phyloP scores from a whole-genome alignment of 2,797 vertebrate species.

The Sternarchorhynchus goeldii region DNA sequence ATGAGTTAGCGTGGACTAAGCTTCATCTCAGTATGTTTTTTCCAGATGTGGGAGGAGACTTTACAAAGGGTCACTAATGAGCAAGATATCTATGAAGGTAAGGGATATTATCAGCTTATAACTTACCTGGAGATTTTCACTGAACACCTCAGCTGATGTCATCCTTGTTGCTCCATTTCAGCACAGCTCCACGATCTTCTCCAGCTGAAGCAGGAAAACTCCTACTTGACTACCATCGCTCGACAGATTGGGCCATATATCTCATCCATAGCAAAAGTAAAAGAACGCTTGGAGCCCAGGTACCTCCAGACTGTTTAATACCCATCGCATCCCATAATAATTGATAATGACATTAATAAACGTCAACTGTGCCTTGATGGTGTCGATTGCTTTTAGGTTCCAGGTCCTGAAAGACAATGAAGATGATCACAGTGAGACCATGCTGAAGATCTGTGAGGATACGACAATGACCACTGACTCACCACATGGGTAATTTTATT shows the following conservation, averaged over 20 bases:
- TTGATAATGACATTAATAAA: not conserved
- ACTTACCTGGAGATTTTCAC: not conserved
- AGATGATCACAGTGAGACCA: slow-evolving; percentile 74
- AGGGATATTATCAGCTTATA: slow-evolving; percentile 3
- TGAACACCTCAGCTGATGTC: not conserved
- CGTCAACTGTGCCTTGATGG: not conserved
- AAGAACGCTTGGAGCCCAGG: slow-evolving; percentile 92
- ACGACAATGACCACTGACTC: slow-evolving; percentile 45
- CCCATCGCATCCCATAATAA: not conserved
- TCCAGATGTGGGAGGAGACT: slow-evolving; percentile 90
- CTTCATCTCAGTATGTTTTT: slow-evolving; percentile 24
- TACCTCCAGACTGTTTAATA: slow-evolving; percentile 51
- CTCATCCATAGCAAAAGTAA: slow-evolving; percentile 91
- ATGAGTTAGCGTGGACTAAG: too few species aligned
- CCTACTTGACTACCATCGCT: slow-evolving; percentile 85
- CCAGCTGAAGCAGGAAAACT: slow-evolving; percentile 91
- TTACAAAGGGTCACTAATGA: slow-evolving; percentile 89
- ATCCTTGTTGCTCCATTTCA: slow-evolving; percentile 54
- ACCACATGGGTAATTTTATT: slow-evolving; percentile 70
- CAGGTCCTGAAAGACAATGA: slow-evolving; percentile 74
- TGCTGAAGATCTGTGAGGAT: slow-evolving; percentile 73
- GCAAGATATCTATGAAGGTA: slow-evolving; percentile 96
- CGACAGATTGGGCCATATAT: slow-evolving; percentile 91
- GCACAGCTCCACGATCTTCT: slow-evolving; percentile 90
- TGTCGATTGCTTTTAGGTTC: slow-evolving; percentile 69